Base-by-base conservation (phyloP, 2,888 invertebrate species). In the Syrista parreyssii region DNA sequence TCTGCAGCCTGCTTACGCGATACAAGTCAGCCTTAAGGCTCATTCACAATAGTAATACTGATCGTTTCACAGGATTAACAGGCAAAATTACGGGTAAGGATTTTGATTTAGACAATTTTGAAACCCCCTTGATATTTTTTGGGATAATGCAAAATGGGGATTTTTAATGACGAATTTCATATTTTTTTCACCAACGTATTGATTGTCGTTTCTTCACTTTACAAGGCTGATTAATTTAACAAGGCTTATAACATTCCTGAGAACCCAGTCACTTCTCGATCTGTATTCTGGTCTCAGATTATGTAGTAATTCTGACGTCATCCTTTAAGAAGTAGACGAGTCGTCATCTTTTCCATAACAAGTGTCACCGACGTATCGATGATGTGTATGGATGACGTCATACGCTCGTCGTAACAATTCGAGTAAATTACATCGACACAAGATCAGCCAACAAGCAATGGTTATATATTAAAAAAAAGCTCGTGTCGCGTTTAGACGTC, bases 381-480 rank as follows among this genome's bases (percentile, higher is more conserved):
- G 6, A 4, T 6, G 6, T 15, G 40, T 15, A 6, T 4, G 6
- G 0, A 40, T 40, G 55, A 55, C 23, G 15, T 15, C 9, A 55
- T 9, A 23, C 55, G 0, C 23, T 55, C 9, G 1, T 55, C 55
- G 23, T 9, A 55, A 23, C 1, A 2, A 6, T 2, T 9, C 55
- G 0, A 23, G 23, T 0, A 9, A 23, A 23, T 9, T 9, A 2
- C 2, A 9, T 9, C 9, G 15, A 23, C 9, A 9, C 23, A 9
- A 15, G 2, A 23, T 55, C 23, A 9, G 23, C 6, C 15, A 6
- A 23, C 9, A 23, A 23, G 6, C 34, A 55, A 15, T 9, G 9
- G 2, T 2, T 55, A 23, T 9, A n/a, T n/a, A n/a, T n/a, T n/a
- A n/a, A n/a, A n/a, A n/a, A n/a, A n/a, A n/a, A n/a, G n/a, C n/a